phyloP scores from a whole-genome alignment of 2,113 vertebrate genomes.

The Plectropomus leopardus region DNA sequence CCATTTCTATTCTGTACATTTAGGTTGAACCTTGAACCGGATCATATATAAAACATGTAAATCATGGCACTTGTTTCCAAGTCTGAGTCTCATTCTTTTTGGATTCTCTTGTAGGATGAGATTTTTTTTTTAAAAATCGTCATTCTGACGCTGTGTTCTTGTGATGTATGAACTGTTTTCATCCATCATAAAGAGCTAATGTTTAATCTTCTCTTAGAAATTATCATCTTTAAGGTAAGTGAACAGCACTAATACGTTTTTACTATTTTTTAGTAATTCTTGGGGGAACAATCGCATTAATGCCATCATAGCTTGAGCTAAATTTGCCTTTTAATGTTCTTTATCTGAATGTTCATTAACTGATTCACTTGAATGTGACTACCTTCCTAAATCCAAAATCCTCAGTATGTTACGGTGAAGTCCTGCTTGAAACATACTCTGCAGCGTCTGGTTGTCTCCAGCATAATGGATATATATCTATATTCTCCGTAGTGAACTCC shows the following conservation, averaged over 20 bases:
- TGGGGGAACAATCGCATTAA: too few relatives aligned
- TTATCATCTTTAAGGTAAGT: conserved; percentile 76
- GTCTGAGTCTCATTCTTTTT: conserved; percentile 66
- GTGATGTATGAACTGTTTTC: not conserved
- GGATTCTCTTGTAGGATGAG: not conserved
- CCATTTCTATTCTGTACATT: conserved; percentile 92
- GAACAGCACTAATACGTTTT: not conserved
- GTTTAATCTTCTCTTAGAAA: conserved; percentile 11
- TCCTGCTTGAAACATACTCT: not conserved
- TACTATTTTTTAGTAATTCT: too few relatives aligned
- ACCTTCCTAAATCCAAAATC: not conserved
- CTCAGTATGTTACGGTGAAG: not conserved
- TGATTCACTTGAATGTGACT: not conserved
- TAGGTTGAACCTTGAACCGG: conserved; percentile 87
- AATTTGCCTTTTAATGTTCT: too few relatives aligned
- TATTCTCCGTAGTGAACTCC: not conserved
- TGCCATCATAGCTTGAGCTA: too few relatives aligned
- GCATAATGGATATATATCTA: not conserved
- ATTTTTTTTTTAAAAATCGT: conserved; percentile 8
- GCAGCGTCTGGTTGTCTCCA: not conserved
- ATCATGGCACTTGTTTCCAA: conserved; percentile 88
- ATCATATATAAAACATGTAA: conserved; percentile 93
- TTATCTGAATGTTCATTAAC: not conserved
- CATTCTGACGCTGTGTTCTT: not conserved
- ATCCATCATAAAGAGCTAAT: not conserved